Evolutionary conservation across 2,113 vertebrate genomes (phyloP), one percentile per base, ranked within the genome.

Genomic region (Hemibates koningsi): DNA sequence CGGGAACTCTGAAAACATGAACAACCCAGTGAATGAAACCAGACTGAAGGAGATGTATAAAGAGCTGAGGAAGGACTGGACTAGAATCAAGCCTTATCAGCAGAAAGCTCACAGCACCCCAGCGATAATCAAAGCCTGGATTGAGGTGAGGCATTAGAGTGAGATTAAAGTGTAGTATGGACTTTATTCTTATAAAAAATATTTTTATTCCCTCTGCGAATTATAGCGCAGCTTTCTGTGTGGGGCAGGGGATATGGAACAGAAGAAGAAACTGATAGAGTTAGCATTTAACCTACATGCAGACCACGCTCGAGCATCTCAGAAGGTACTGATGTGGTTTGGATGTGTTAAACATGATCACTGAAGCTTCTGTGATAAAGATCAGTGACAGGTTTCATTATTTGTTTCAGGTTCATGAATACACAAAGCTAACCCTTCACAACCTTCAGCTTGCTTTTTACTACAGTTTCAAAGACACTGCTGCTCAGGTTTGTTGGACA

Each of bases 251-350:
- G 6, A 57, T 4, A 57, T 56, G 11, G 6, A 2, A 1, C 1
- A 27, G 3, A 57, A 2, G 21, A 57, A 14, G 54, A 14, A 27
- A 7, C 0, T 0, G 21, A 27, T 57, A 27, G 21, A 57, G 21
- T 27, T 0, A 2, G 54, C 1, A 5, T 57, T 57, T 57, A 1
- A 3, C 0, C 11, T 57, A 4, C 0, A 24, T 7, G 6, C 1
- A 0, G 4, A 13, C 54, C 0, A 6, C 3, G 0, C 12, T 57
- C 12, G 0, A 57, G 21, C 6, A 29, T 57, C 4, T 57, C 0
- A 2, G 12, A 57, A 57, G 54, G 54, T 57, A 57, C 2, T 57
- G 6, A 1, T 24, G 52, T 52, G 17, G 5, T 9, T n/a, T 0
- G 11, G 12, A 27, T 27, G 53, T 16, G 0, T 17, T 9, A 16